A percentile compares a stretch with the other conserved stretches of the same genome.
Evolutionary conservation across 2,113 vertebrate species (phyloP).

Genomic region (Mesembrinibis cayennensis): DNA sequence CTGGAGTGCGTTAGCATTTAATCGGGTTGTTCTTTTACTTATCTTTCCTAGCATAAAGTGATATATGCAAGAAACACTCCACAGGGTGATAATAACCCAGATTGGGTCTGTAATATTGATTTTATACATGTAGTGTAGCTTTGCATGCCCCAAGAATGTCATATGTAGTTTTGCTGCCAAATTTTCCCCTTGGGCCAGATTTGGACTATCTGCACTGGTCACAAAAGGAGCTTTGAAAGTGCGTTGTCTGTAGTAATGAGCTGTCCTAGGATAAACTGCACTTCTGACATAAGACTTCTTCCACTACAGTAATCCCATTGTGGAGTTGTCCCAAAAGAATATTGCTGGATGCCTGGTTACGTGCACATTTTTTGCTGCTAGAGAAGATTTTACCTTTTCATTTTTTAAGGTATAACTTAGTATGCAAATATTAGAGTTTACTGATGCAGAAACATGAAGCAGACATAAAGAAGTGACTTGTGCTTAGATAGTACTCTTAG

Average conservation of each 20-base stretch:
- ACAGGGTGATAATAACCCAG: neutral
- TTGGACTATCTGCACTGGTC: neutral
- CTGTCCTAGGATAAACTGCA: constrained; percentile 40
- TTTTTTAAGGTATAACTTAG: neutral
- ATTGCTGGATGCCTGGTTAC: neutral
- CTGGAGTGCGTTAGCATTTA: neutral
- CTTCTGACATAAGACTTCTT: neutral
- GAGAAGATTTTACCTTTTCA: neutral
- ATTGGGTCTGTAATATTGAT: neutral
- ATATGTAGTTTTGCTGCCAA: neutral
- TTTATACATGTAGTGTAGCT: neutral
- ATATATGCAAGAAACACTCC: neutral
- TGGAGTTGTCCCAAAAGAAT: neutral
- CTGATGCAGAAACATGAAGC: neutral
- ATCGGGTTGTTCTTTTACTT: neutral
- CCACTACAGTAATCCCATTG: constrained; percentile 21
- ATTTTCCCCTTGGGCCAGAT: neutral
- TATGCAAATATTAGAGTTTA: neutral
- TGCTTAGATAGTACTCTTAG: neutral
- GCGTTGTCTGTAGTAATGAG: neutral
- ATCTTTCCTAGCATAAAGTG: neutral
- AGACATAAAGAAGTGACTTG: neutral
- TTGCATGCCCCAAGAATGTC: neutral
- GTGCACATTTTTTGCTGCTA: neutral
- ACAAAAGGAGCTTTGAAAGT: constrained; percentile 20